Percentiles rank a stretch among this genome's conserved stretches.
phyloP scores from a whole-genome alignment of 2,113 vertebrate species.

The Cyphomyrus discorhynchus region DNA sequence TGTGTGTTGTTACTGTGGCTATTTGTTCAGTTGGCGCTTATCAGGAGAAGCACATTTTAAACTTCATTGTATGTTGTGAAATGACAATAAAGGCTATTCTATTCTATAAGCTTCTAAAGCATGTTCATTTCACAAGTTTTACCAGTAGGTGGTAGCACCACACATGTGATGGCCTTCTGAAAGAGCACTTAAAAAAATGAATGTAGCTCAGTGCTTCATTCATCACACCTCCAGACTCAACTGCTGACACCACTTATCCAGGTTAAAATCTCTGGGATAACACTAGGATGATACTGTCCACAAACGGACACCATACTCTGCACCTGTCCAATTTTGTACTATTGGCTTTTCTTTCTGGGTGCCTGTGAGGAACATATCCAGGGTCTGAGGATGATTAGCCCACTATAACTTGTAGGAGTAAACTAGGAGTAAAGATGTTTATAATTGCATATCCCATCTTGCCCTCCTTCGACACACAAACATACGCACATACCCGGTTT shows the following conservation, averaged over 20 bases:
- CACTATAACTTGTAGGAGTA: not conserved
- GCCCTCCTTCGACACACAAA: not conserved
- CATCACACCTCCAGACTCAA: not conserved
- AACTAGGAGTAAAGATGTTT: not conserved
- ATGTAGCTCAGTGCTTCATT: too few relatives aligned
- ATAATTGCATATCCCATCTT: not conserved
- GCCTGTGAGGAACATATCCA: not conserved
- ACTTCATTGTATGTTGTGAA: not conserved
- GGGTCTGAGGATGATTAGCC: not conserved
- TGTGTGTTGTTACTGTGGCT: not conserved
- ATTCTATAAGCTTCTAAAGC: not conserved
- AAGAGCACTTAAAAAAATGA: not conserved
- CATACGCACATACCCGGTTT: not conserved
- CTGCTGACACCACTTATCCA: not conserved
- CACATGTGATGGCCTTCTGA: not conserved
- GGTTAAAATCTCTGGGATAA: not conserved
- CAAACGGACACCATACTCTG: not conserved
- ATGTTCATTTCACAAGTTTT: not conserved
- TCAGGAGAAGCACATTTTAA: not conserved
- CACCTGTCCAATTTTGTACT: not conserved
- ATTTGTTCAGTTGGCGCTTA: not conserved
- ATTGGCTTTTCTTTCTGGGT: not conserved
- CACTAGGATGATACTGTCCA: not conserved
- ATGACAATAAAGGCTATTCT: not conserved
- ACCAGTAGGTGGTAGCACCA: conserved; percentile 20